These are phyloP conservation scores for Sturmia bella DNA, from an alignment of 2,888 invertebrate genomes.

Conservation along the genomic window DNA sequence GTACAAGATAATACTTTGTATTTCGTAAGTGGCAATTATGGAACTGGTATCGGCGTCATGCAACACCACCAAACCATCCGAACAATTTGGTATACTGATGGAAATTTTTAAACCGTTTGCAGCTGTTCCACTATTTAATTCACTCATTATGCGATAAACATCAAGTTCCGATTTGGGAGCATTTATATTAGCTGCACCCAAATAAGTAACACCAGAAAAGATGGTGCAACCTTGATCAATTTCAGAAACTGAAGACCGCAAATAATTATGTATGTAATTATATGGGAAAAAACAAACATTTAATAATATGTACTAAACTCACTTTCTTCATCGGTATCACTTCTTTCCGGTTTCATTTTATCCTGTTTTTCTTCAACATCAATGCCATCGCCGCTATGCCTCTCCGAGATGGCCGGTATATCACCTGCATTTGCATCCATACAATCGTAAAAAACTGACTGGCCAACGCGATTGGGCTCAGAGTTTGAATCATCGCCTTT, in stretches of 20 bases:
- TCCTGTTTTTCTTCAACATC: constrained; percentile 87
- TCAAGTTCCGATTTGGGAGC: constrained; percentile 96
- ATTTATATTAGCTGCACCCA: constrained; percentile 95
- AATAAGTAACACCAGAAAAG: constrained; percentile 95
- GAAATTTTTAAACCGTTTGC: constrained; percentile 92
- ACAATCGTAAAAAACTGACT: constrained; percentile 82
- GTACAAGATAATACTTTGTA: constrained; percentile 96
- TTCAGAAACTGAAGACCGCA: constrained; percentile 85
- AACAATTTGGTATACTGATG: constrained; percentile 95
- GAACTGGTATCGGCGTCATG: constrained; percentile 90
- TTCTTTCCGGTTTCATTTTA: constrained; percentile 88
- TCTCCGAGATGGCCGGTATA: not conserved
- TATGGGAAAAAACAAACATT: not conserved
- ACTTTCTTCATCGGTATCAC: constrained; percentile 89
- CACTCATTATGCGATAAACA: constrained; percentile 95
- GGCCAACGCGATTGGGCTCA: constrained; percentile 81
- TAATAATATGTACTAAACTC: constrained; percentile 71
- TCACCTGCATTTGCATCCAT: constrained; percentile 77
- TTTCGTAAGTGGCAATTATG: constrained; percentile 93
- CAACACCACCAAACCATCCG: constrained; percentile 96
- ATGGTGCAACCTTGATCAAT: constrained; percentile 94
- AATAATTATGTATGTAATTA: not conserved
- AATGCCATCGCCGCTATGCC: constrained; percentile 76
- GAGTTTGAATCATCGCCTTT: constrained; percentile 78
- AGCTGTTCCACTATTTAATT: constrained; percentile 88